phyloP scores from a whole-genome alignment of 2,797 vertebrate species.

The Lepilemur septentrionalis region DNA sequence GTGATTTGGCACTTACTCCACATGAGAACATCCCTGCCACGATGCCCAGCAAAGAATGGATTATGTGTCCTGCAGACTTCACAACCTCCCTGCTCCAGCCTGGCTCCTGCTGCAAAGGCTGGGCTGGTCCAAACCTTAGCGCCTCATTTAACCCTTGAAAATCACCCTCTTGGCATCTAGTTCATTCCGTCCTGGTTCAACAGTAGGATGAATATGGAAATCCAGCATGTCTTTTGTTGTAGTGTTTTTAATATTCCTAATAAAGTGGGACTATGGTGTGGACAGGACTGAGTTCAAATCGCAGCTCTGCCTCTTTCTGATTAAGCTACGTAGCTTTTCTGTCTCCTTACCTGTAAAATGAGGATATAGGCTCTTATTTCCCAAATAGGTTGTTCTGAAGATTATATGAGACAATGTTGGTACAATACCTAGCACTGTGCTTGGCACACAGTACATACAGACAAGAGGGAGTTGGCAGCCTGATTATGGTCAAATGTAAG shows the following conservation, averaged over 20 bases:
- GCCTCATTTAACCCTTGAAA: not conserved
- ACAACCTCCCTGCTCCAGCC: not conserved
- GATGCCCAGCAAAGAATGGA: not conserved
- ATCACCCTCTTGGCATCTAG: not conserved
- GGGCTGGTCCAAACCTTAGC: not conserved
- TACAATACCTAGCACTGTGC: not conserved
- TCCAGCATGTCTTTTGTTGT: not conserved
- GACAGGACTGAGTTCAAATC: not conserved
- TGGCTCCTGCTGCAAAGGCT: not conserved
- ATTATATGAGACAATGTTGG: not conserved
- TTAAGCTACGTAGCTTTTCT: not conserved
- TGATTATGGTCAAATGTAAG: not conserved
- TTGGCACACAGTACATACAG: not conserved
- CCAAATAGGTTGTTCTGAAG: not conserved
- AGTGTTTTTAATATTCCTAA: not conserved
- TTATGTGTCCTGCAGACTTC: accelerated
- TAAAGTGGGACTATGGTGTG: accelerated
- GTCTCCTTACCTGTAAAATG: not conserved
- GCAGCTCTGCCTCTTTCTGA: not conserved
- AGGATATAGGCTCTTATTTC: not conserved
- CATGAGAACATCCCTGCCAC: not conserved
- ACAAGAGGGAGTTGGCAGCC: not conserved
- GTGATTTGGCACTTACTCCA: not conserved
- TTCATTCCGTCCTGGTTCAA: not conserved
- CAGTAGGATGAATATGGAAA: not conserved